Evolutionary conservation across 2,888 invertebrate genomes (phyloP), one percentile per base, ranked within the genome.

Genomic region (Barypeithes pellucidus): DNA sequence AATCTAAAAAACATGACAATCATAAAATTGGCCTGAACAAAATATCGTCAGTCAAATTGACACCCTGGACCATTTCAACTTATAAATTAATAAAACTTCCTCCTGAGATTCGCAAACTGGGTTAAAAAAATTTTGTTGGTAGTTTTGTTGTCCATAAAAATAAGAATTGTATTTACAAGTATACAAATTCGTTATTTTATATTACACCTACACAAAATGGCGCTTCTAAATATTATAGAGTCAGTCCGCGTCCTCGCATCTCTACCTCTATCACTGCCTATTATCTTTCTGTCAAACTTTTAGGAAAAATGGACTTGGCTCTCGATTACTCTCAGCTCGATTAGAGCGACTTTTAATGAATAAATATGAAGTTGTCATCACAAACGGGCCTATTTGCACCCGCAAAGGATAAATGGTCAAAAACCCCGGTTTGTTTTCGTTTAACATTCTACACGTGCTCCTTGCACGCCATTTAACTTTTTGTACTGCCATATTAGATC

Each of bases 341-440:
- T 70, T 74, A 70, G 29, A 29, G 67, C 39, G 63, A 20, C 70
- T 68, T 65, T 71, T 75, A 75, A 75, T 75, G 75, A 75, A 75
- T 75, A 75, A 75, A 75, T 75, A 75, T 75, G 75, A 75, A 75
- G 75, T 75, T 72, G 75, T 75, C 75, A 72, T 75, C 75, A 59
- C 67, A 45, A 72, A 67, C 59, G 70, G 72, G 71, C 67, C 69
- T 33, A 72, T 72, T 72, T 67, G 65, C 71, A 33, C 18, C 67
- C 43, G 54, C 54, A 68, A 66, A 75, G 72, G 72, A 75, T 75
- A 75, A 75, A 75, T 75, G 75, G 75, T 68, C 73, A 63, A 59
- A 52, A 54, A 61, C 36, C 41, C 43, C 66, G 57, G 59, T 24
- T 65, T 60, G 36, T 45, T 65, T 43, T 52, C 62, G 36, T 69